Conservation (phyloP, 2,113 vertebrate species). For the Catagonus wagneri region DNA sequence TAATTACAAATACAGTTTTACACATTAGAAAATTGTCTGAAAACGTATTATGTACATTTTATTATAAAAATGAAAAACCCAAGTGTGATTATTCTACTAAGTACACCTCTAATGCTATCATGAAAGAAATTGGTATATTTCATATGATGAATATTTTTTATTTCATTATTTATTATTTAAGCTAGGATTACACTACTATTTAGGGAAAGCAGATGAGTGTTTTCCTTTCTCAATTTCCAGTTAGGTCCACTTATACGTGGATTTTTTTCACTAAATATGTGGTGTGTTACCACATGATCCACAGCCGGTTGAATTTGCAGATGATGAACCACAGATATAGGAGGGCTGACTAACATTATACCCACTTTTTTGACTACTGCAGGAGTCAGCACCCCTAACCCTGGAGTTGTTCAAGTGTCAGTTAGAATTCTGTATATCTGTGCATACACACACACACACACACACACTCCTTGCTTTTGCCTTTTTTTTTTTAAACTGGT, state of each 20-base stretch:
- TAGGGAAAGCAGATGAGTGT: background rate
- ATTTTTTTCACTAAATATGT: background rate
- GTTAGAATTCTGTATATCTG: background rate
- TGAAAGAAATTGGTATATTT: background rate
- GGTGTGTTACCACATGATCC: background rate
- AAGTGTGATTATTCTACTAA: background rate
- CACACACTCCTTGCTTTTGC: background rate
- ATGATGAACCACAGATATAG: background rate
- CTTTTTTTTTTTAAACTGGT: background rate
- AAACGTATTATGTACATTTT: background rate
- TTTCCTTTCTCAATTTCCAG: background rate
- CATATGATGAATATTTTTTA: background rate
- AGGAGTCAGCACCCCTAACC: background rate
- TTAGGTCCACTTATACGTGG: background rate
- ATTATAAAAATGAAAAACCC: background rate
- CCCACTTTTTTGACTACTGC: background rate
- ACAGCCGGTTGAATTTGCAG: background rate
- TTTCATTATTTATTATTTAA: background rate
- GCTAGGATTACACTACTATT: background rate
- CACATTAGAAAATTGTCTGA: background rate
- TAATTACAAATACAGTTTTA: background rate
- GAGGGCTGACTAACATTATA: background rate
- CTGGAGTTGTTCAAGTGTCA: background rate
- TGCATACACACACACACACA: background rate
- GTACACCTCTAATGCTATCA: background rate